A percentile compares a stretch with the other conserved stretches of the same genome.
These are phyloP conservation scores for Neuroterus valhalla DNA, from an alignment of 1,140 invertebrate genomes.

Conservation along the genomic window DNA sequence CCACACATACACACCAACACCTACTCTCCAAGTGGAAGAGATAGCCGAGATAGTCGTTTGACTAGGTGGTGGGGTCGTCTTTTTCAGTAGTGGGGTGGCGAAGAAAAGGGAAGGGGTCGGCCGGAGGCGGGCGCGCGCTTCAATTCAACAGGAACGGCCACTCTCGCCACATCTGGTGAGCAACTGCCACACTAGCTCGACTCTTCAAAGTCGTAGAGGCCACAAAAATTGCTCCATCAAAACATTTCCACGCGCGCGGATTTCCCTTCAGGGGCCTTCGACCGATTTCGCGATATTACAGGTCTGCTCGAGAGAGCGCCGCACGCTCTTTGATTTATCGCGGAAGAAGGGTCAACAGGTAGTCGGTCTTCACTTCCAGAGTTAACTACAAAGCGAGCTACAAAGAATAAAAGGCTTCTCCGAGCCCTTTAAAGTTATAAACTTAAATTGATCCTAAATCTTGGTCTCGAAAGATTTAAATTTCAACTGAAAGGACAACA, in stretches of 20 bases:
- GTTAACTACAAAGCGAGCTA: not conserved
- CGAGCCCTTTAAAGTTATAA: not conserved
- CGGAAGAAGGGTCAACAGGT: slow-evolving; percentile 15
- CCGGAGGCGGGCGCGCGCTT: slow-evolving; percentile 71
- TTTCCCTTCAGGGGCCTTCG: not conserved
- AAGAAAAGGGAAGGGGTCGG: slow-evolving; percentile 61
- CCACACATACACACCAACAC: slow-evolving; percentile 53
- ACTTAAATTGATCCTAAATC: no score
- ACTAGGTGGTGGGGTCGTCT: slow-evolving; percentile 50
- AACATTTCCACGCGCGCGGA: slow-evolving; percentile 2
- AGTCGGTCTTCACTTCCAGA: not conserved
- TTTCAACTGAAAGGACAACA: not conserved
- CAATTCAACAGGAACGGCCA: slow-evolving; percentile 70
- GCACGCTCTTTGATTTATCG: slow-evolving; percentile 18
- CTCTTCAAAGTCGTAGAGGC: not conserved
- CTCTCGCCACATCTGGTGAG: slow-evolving; percentile 70
- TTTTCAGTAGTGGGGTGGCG: slow-evolving; percentile 52
- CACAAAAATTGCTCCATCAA: slow-evolving; percentile 5
- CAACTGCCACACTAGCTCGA: slow-evolving; percentile 59
- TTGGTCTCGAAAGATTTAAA: no score
- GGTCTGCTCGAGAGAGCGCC: slow-evolving; percentile 11
- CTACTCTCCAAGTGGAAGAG: slow-evolving; percentile 64
- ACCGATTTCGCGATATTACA: slow-evolving; percentile 13
- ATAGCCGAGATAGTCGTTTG: slow-evolving; percentile 59
- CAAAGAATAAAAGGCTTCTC: slow-evolving; percentile 4